Conservation (phyloP, 2,113 vertebrate genomes). For the Spea bombifrons region DNA sequence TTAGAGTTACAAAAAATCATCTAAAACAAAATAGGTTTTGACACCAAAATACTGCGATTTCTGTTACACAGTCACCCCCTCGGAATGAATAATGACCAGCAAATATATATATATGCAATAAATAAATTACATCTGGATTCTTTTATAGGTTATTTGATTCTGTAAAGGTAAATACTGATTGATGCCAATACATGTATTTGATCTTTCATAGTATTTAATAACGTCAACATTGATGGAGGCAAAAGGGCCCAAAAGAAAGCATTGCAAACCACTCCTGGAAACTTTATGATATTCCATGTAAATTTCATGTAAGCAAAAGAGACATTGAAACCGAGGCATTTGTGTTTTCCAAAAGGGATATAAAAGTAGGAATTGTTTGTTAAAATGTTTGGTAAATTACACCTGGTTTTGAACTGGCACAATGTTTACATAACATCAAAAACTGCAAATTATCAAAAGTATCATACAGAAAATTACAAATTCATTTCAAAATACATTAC, state of each 20-base stretch:
- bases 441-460: conserved; percentile 96
- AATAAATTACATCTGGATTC: background rate
- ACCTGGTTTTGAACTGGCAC: conserved; percentile 90
- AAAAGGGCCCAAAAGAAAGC: conserved; percentile 9
- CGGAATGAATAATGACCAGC: background rate
- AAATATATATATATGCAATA: background rate
- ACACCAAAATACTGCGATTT: too few species aligned
- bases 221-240: conserved; percentile 8
- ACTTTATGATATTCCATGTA: conserved; percentile 21
- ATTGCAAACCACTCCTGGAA: conserved; percentile 30
- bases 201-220: background rate
- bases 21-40: too few species aligned
- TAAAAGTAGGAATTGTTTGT: conserved; percentile 94
- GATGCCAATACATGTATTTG: background rate
- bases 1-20: background rate
- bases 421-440: conserved; percentile 92
- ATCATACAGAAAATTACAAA: conserved; percentile 97
- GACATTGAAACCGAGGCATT: conserved; percentile 16
- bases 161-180: background rate
- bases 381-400: conserved; percentile 80
- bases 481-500: conserved; percentile 95
- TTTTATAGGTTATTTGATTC: background rate
- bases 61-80: too few species aligned
- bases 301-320: conserved; percentile 24
- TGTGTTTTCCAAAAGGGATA: conserved; percentile 75